Base-by-base conservation (phyloP, 2,113 vertebrate genomes). In the Garra rufa region DNA sequence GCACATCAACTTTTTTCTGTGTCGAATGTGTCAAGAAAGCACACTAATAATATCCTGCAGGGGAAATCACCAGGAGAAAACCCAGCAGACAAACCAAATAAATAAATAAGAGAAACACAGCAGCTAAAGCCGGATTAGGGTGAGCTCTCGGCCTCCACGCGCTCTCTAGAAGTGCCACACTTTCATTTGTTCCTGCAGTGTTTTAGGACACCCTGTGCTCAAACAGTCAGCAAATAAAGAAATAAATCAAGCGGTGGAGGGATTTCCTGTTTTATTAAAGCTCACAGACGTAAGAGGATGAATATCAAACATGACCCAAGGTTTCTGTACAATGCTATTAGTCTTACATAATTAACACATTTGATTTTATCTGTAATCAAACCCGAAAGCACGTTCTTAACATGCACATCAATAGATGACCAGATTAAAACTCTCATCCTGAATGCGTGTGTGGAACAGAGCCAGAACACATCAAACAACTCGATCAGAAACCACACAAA, bases 71-170 rank as follows among this genome's bases (percentile, higher is more conserved):
- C 46, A 75, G 71, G 44, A 50, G 71, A 50, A 75, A 75, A 48
- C 69, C 28, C 13, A 44, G 1, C 81, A 59, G 34, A 81, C 30
- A 77, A 59, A 76, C 52, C 9, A 82, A 59, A 48, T n/a, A 83
- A 67, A 85, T 69, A 63, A 80, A 85, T 21, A 26, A 50, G 4
- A 59, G 38, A 57, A 50, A 48, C 6, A 26, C 57, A 30, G 74
- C 57, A 48, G 61, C 46, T 85, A 79, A 75, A 87, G 81, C 82
- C 21, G 82, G 85, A 86, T 80, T 86, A 86, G 75, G 38, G 48
- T 44, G 57, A 61, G 57, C 55, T 63, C 34, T 63, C 38, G 6
- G 38, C 19, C 48, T 17, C 38, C 44, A 46, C 61, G 46, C 9
- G 0, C 46, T 38, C 44, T 84, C 52, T 57, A 76, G 63, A 59